Evolutionary conservation across 2,888 invertebrate genomes (phyloP).

Genomic region (Crematogaster levior): DNA sequence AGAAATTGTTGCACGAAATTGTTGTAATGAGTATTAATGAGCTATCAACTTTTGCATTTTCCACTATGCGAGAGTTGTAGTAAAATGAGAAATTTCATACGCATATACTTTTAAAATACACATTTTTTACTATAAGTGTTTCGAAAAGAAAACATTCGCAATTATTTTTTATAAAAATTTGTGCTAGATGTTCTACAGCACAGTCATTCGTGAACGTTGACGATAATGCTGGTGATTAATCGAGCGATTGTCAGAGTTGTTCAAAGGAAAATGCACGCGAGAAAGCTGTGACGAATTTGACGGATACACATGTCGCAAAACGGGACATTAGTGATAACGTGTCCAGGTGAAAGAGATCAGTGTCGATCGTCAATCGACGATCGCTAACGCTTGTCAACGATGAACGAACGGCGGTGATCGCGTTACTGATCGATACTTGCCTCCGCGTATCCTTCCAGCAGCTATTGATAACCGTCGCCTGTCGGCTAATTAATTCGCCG

Average conservation of each 20-base stretch:
- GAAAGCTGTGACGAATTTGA: slow-evolving; percentile 4
- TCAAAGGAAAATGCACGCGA: not conserved
- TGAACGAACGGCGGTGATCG: slow-evolving; percentile 23
- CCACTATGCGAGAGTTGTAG: not conserved
- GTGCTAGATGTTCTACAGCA: not conserved
- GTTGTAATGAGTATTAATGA: not conserved
- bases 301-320: slow-evolving; percentile 14
- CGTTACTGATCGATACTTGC: slow-evolving; percentile 68
- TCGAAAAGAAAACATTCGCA: not conserved
- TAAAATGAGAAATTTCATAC: not conserved
- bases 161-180: slow-evolving; percentile 9
- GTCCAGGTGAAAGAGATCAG: slow-evolving; percentile 4
- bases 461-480: slow-evolving; percentile 76
- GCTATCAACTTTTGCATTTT: not conserved
- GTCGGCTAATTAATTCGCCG: slow-evolving; percentile 81
- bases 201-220: slow-evolving; percentile 26
- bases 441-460: slow-evolving; percentile 66
- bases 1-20: not conserved
- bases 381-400: slow-evolving; percentile 57
- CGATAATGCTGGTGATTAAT: not conserved
- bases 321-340: not conserved
- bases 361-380: slow-evolving; percentile 61
- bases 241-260: not conserved
- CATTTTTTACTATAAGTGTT: not conserved
- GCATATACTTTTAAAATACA: too few species aligned